Evolutionary conservation across 2,888 invertebrate genomes (phyloP).

Genomic region (Brenthis ino): DNA sequence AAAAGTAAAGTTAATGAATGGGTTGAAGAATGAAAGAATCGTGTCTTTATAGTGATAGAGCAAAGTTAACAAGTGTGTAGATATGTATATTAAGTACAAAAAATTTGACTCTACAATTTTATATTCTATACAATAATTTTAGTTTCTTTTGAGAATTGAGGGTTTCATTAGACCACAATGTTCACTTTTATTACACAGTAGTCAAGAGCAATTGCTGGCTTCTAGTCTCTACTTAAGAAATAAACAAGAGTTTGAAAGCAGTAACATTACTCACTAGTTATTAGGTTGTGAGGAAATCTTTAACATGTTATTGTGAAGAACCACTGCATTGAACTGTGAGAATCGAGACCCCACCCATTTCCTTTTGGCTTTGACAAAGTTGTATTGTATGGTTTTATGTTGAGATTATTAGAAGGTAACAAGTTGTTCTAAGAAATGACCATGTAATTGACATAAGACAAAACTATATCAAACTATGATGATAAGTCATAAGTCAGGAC

Average conservation of each 20-base stretch:
- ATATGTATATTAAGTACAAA: too few relatives aligned
- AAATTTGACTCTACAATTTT: too few relatives aligned
- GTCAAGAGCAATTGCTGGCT: slow-evolving; percentile 30
- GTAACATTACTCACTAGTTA: slow-evolving; percentile 23
- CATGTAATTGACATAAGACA: slow-evolving; percentile 5
- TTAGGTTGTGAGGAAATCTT: slow-evolving; percentile 34
- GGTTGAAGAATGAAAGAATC: too few relatives aligned
- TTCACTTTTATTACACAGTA: slow-evolving; percentile 24
- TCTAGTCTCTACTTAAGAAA: slow-evolving; percentile 24
- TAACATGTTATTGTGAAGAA: slow-evolving; percentile 35
- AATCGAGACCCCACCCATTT: slow-evolving; percentile 28
- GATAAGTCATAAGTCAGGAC: too few relatives aligned
- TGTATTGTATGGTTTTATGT: slow-evolving; percentile 13
- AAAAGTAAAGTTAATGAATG: too few relatives aligned
- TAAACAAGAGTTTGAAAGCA: slow-evolving; percentile 28
- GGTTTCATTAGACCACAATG: slow-evolving; percentile 15
- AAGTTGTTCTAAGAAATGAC: slow-evolving; percentile 7
- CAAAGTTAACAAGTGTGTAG: too few relatives aligned
- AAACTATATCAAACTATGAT: background rate
- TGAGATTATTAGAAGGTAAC: slow-evolving; percentile 19
- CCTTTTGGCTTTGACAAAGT: slow-evolving; percentile 23
- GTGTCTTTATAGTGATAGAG: too few relatives aligned
- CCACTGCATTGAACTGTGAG: slow-evolving; percentile 35
- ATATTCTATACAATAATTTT: background rate
- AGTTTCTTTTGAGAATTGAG: background rate